Base-by-base conservation (phyloP, 2,888 invertebrate species). In the Clanis bilineata region DNA sequence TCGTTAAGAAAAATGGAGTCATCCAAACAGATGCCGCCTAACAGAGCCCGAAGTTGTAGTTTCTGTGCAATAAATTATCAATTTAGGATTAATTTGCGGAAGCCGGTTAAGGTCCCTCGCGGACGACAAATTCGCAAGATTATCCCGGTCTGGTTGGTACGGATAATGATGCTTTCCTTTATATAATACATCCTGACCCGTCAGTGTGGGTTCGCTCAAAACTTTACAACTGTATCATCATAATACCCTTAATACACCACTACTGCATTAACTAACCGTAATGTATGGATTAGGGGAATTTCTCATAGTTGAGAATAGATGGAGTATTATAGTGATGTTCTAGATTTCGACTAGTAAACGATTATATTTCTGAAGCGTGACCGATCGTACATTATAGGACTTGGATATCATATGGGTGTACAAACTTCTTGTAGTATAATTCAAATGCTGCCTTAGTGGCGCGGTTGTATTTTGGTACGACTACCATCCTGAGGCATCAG, bases 121-220 rank as follows among this genome's bases (percentile, higher is more conserved):
- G 66, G 57, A 58, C 62, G 67, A 71, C 70, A 72, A 72, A 74
- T 77, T 68, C 57, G 67, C 69, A 70, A 77, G 70, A 72, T 78
- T 76, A 75, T 70, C 62, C 66, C 65, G 64, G 43, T 41, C 60
- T 59, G 25, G 23, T 61, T 38, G 55, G 43, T 60, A 38, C 43
- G 47, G 62, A 25, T 56, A 51, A 55, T 51, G 57, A 54, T 41
- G 18, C 18, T 57, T 22, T 44, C 44, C 55, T 57, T 32, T 54
- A 21, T 59, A 54, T 22, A 45, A 56, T 56, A 58, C 55, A n/a
- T 41, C 18, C 41, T 41, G 41, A 41, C 41, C 41, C 41, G 41
- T 41, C 41, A 41, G 41, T 32, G 23, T 9, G 45, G 45, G 45
- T n/a, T 45, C 18, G 7, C 18, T 1, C 41, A 41, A 32, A 51